Evolutionary conservation across 1,140 invertebrate species (phyloP), one percentile per base, ranked within the genome.

Genomic region (Anadara kagoshimensis): DNA sequence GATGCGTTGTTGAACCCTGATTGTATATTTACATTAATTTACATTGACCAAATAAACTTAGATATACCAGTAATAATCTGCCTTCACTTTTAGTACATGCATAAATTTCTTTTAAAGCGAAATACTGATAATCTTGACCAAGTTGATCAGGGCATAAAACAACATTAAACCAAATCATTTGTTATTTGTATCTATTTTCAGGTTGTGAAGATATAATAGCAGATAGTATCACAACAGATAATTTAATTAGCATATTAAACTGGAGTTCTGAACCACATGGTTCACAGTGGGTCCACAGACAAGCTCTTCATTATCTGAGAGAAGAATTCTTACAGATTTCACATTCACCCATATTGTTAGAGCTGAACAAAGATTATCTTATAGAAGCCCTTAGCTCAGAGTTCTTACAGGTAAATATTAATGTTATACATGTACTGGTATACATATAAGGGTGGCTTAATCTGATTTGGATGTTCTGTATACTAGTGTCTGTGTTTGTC

Each of bases 151-250:
- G n/a, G n/a, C n/a, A n/a, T n/a, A n/a, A n/a, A n/a, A n/a, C n/a
- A n/a, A 47, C 16, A 47, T 10, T 47, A 10, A 47, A 47, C 45
- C 16, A 47, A 10, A 47, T 10, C 24, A 24, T 26, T 26, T 24
- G 22, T 7, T 26, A 26, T 57, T 10, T 24, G 5, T 14, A 14
- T 57, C 43, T 1, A 20, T 61, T 79, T 80, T 2, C 65, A 90
- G 90, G 87, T 77, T 98, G 96, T 92, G 97, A 98, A 91, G 97
- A 98, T 91, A 93, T 97, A 69, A 96, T 98, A 72, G 92, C 95
- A 54, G 95, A 98, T 83, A 94, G 93, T 87, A 91, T 98, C 56
- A 93, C 93, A 16, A 82, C 95, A 85, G 93, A 98, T 83, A 95
- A 94, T 72, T 88, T 98, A 92, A 62, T 88, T 2, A 75, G 81